Evolutionary conservation across 2,888 invertebrate genomes (phyloP).

Genomic region (Stenotaenia linearis): DNA sequence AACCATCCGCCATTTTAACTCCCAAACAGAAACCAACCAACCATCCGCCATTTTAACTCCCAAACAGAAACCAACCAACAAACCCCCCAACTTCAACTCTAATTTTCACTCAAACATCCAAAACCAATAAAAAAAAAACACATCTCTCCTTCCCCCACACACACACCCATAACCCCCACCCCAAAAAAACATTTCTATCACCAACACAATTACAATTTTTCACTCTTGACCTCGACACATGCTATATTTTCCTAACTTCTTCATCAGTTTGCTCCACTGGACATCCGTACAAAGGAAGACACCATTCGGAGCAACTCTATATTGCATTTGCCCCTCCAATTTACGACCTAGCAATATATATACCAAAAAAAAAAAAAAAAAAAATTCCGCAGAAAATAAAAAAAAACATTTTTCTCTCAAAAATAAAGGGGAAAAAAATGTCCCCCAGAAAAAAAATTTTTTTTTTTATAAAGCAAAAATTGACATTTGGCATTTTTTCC

Average conservation of each 20-base stretch:
- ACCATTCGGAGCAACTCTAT: not conserved
- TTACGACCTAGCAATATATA: conserved; percentile 5
- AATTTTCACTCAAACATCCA: too few species aligned
- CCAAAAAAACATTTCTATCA: not conserved
- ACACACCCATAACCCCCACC: too few species aligned
- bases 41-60: too few species aligned
- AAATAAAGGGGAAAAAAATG: not conserved
- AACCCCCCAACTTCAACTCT: too few species aligned
- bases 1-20: too few species aligned
- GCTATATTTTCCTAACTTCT: conserved; percentile 1
- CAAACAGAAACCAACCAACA: too few species aligned
- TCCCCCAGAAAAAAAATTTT: too few species aligned
- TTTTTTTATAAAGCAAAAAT: too few species aligned
- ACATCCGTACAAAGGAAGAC: conserved; percentile 7
- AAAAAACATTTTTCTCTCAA: not conserved
- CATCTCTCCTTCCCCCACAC: too few species aligned
- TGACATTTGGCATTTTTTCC: not conserved
- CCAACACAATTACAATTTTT: conserved; percentile 10
- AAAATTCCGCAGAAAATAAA: too few species aligned
- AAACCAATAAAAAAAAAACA: too few species aligned
- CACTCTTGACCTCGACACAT: conserved; percentile 15
- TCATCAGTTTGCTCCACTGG: conserved; percentile 11
- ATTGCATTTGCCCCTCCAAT: conserved; percentile 1
- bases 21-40: too few species aligned
- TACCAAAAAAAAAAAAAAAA: not conserved